Percentiles rank a stretch among this genome's conserved stretches.
Evolutionary conservation across 2,113 vertebrate species (phyloP).

Genomic region (Percopsis transmontana): DNA sequence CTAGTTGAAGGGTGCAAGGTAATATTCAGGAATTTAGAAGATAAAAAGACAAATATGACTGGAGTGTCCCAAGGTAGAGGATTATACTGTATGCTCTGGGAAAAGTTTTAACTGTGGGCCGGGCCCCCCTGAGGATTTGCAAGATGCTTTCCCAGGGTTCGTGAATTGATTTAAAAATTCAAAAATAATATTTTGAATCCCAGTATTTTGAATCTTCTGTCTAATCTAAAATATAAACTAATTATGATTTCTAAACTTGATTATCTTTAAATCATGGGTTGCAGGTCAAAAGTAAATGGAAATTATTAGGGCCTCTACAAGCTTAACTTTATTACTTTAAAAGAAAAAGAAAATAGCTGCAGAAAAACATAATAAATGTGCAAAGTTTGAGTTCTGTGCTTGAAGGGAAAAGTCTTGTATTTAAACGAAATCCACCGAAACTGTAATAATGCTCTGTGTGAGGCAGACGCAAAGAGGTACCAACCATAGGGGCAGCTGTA

Average conservation of each 20-base stretch:
- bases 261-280: not conserved
- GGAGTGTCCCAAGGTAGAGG: conserved; percentile 54
- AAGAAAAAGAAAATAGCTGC: conserved; percentile 14
- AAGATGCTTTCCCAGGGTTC: too few relatives aligned
- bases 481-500: conserved; percentile 33
- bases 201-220: too few relatives aligned
- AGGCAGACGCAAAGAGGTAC: conserved; percentile 35
- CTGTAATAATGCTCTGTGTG: conserved; percentile 43
- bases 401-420: conserved; percentile 47
- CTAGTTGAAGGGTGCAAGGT: conserved; percentile 27
- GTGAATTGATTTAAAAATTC: too few relatives aligned
- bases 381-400: conserved; percentile 17
- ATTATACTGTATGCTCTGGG: too few relatives aligned
- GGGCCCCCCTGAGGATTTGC: too few relatives aligned
- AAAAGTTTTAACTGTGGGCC: too few relatives aligned
- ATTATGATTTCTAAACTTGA: too few relatives aligned
- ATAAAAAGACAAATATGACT: conserved; percentile 44
- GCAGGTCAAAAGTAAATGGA: too few relatives aligned
- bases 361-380: conserved; percentile 33
- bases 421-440: conserved; percentile 44
- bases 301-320: conserved; percentile 31
- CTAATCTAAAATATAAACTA: too few relatives aligned
- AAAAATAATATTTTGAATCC: too few relatives aligned
- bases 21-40: conserved; percentile 49
- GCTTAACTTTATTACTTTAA: conserved; percentile 33